phyloP scores from a whole-genome alignment of 2,888 invertebrate species.

The Tortrix viridana region DNA sequence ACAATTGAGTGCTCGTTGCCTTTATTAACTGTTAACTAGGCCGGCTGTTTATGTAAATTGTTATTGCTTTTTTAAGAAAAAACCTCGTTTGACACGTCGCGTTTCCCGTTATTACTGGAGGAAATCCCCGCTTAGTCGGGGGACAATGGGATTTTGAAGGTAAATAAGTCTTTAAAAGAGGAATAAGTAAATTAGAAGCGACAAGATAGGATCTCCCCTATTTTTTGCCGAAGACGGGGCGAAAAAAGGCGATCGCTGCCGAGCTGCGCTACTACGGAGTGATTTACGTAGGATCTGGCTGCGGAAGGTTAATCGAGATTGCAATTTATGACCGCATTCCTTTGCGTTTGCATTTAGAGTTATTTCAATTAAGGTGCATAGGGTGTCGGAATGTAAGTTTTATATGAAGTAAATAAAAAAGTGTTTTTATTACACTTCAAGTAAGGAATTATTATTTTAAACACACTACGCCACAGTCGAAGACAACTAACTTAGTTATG shows the following conservation, averaged over 20 bases:
- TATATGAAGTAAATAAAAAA: no score
- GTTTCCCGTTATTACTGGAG: slow-evolving; percentile 70
- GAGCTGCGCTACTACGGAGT: slow-evolving; percentile 61
- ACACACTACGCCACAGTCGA: no score
- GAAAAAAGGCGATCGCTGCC: slow-evolving; percentile 81
- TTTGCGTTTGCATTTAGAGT: slow-evolving; percentile 56
- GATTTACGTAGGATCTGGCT: slow-evolving; percentile 44
- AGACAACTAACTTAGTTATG: no score
- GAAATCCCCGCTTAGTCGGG: slow-evolving; percentile 66
- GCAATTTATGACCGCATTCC: slow-evolving; percentile 54
- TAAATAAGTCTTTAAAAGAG: slow-evolving; percentile 90
- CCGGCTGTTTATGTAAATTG: slow-evolving; percentile 83
- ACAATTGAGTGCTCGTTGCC: slow-evolving; percentile 80
- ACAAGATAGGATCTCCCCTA: slow-evolving; percentile 91
- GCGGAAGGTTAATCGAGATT: slow-evolving; percentile 46
- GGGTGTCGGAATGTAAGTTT: background rate
- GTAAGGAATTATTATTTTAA: no score
- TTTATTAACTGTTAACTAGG: slow-evolving; percentile 84
- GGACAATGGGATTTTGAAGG: slow-evolving; percentile 85
- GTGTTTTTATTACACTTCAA: no score
- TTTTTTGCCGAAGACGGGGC: slow-evolving; percentile 78
- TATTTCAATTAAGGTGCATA: slow-evolving; percentile 35
- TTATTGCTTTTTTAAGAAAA: slow-evolving; percentile 82
- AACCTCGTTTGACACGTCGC: slow-evolving; percentile 80
- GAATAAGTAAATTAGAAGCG: slow-evolving; percentile 92